A percentile compares a stretch with the other conserved stretches of the same genome.
Evolutionary conservation across 2,797 vertebrate species (phyloP).

Genomic region (Crypturellus tataupa): DNA sequence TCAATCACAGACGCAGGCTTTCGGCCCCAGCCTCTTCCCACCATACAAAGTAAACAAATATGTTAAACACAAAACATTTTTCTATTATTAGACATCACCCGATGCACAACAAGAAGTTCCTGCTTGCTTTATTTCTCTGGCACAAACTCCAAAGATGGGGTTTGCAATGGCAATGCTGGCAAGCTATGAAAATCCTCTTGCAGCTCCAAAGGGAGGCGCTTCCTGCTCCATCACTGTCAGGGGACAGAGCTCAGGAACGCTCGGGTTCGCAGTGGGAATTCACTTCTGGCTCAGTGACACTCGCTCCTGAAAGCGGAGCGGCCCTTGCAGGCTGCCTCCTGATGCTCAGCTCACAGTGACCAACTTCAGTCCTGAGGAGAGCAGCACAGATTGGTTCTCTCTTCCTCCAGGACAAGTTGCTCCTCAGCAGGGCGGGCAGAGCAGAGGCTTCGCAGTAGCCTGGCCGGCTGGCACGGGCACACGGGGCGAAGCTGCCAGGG

Average conservation of each 20-base stretch:
- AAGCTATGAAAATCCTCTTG: neutral
- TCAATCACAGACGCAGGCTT: fast-evolving
- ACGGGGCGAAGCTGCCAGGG: neutral
- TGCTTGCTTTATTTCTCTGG: neutral
- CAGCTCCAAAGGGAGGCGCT: no score
- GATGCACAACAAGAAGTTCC: neutral
- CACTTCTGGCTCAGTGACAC: neutral
- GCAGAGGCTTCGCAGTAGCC: no score
- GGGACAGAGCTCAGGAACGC: neutral
- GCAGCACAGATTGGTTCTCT: neutral
- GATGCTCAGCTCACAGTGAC: neutral
- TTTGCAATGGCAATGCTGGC: neutral
- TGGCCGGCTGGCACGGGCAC: no score
- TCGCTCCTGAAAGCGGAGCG: neutral
- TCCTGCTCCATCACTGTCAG: neutral
- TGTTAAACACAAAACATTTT: neutral
- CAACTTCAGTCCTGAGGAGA: no score
- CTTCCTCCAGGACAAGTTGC: neutral
- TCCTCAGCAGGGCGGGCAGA: neutral
- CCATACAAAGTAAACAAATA: neutral
- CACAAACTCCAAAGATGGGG: neutral
- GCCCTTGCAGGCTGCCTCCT: neutral
- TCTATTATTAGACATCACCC: neutral
- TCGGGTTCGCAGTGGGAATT: neutral
- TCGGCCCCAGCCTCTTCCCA: neutral